Conservation (phyloP, 2,113 vertebrate species). For the Tupaia chinensis region DNA sequence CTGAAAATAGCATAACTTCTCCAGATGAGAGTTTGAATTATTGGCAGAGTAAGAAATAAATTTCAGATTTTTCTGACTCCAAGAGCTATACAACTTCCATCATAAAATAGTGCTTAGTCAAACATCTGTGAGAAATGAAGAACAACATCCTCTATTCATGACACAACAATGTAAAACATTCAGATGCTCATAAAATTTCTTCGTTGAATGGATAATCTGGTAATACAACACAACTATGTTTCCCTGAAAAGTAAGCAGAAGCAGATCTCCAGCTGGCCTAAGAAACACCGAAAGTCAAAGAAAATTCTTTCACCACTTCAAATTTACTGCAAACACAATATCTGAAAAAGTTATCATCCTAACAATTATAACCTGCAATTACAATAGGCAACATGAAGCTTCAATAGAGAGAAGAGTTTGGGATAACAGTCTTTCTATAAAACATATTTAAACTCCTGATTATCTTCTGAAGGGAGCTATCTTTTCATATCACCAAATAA, state of each 20-base stretch:
- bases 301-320: neutral
- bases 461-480: neutral
- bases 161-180: neutral
- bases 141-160: neutral
- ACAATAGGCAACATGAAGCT: neutral
- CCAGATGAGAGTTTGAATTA: neutral
- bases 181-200: neutral
- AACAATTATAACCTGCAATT: neutral
- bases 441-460: neutral
- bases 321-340: neutral
- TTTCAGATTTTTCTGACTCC: neutral
- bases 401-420: neutral
- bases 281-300: neutral
- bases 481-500: neutral
- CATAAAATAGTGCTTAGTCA: neutral
- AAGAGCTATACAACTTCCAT: neutral
- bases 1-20: neutral
- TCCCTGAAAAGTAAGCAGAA: neutral
- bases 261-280: neutral
- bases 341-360: neutral
- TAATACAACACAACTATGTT: neutral
- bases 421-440: neutral
- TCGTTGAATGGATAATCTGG: neutral
- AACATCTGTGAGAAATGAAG: neutral
- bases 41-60: slow-evolving; percentile 9